phyloP scores from a whole-genome alignment of 64 coral and sea anemone genomes.

The Acropora tenuis region DNA sequence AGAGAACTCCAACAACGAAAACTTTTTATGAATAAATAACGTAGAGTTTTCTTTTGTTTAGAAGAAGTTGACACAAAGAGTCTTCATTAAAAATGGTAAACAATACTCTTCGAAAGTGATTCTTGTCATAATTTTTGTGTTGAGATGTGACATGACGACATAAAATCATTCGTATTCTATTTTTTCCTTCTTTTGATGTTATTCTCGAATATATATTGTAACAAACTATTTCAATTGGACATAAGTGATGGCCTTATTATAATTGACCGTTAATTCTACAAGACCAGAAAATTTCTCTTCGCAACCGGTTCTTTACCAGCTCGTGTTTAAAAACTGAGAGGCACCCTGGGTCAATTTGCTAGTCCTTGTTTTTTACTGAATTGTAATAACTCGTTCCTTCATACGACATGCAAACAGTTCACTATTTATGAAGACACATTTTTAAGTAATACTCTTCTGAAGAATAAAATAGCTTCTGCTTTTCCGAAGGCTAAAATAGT shows the following conservation, averaged over 20 bases:
- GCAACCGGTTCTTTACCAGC: conserved; percentile 35
- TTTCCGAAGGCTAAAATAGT: no score
- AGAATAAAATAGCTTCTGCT: no score
- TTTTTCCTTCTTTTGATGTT: background rate
- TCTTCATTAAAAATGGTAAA: conserved; percentile 1
- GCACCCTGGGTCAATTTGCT: background rate
- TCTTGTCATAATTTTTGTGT: background rate
- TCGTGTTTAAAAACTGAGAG: background rate
- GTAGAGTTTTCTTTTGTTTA: conserved; percentile 2
- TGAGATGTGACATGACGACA: background rate
- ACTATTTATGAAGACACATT: no score
- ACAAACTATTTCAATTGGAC: background rate
- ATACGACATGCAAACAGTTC: no score
- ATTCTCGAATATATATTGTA: background rate
- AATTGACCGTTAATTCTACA: background rate
- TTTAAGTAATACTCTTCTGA: no score
- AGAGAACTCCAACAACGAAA: background rate
- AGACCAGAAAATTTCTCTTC: background rate
- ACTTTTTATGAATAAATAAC: conserved; percentile 35
- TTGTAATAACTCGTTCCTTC: no score
- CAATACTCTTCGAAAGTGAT: background rate
- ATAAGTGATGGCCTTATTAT: background rate
- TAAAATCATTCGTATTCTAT: background rate
- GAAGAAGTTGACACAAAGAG: background rate
- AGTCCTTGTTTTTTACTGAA: no score